A percentile compares a stretch with the other conserved stretches of the same genome.
Conservation (phyloP, 2,113 vertebrate genomes). For the Meleagris gallopavo region DNA sequence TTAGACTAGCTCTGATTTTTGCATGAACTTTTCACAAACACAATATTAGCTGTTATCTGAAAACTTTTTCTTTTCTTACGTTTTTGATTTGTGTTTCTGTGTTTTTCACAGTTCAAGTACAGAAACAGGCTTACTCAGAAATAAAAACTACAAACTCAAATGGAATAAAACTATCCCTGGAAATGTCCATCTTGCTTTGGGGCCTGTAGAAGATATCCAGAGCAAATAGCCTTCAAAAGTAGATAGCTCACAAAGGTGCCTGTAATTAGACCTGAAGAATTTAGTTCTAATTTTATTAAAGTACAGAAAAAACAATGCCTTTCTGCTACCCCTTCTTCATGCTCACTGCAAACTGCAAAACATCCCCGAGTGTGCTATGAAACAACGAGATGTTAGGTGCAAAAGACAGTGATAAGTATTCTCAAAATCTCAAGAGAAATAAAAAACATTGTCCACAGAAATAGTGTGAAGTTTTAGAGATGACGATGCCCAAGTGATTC, state of each 20-base stretch:
- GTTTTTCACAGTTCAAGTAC: not conserved
- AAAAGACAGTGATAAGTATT: not conserved
- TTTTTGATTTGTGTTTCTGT: not conserved
- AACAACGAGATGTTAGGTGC: not conserved
- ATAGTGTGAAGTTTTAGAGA: not conserved
- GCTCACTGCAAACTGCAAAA: not conserved
- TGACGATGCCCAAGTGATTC: not conserved
- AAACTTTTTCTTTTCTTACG: not conserved
- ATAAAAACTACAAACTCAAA: not conserved
- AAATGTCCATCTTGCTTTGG: not conserved
- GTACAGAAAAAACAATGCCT: not conserved
- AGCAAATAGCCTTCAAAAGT: not conserved
- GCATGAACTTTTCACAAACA: not conserved
- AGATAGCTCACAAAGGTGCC: not conserved
- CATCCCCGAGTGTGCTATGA: not conserved
- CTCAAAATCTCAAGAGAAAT: not conserved
- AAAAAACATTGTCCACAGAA: not conserved
- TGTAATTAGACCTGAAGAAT: not conserved
- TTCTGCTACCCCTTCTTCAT: not conserved
- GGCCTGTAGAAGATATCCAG: not conserved
- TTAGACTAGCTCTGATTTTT: not conserved
- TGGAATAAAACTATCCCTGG: not conserved
- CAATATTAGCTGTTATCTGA: not conserved
- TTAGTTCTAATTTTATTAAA: not conserved
- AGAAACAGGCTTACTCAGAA: not conserved